phyloP scores from a whole-genome alignment of 2,113 vertebrate genomes.

The Poeciliopsis retropinna region DNA sequence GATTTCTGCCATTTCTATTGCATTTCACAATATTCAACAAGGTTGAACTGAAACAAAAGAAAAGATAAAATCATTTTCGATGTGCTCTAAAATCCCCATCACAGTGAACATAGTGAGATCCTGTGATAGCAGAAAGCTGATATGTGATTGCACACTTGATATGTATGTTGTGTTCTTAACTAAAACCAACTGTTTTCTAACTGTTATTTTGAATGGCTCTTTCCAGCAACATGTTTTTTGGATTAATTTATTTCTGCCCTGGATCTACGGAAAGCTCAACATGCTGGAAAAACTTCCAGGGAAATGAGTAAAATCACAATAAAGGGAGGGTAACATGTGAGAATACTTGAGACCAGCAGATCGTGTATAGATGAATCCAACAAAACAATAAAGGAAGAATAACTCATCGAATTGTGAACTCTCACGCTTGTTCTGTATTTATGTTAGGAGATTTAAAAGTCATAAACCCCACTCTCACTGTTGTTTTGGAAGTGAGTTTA shows the following conservation, averaged over 20 bases:
- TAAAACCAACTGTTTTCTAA: neutral
- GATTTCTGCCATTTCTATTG: neutral
- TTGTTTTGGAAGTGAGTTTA: constrained; percentile 7
- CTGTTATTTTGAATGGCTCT: neutral
- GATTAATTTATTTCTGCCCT: constrained; percentile 1
- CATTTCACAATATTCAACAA: too few relatives aligned
- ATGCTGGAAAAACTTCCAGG: neutral
- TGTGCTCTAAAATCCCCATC: neutral
- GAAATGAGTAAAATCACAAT: constrained; percentile 1
- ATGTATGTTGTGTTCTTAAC: neutral
- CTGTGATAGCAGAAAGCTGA: neutral
- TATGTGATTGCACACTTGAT: neutral
- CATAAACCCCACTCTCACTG: neutral
- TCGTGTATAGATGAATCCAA: neutral
- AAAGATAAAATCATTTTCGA: neutral
- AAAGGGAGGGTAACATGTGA: constrained; percentile 8
- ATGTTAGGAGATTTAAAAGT: constrained; percentile 14
- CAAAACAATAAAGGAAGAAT: constrained; percentile 11
- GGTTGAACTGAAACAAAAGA: too few relatives aligned
- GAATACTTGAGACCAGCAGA: constrained; percentile 21
- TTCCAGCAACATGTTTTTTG: neutral
- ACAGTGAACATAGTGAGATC: neutral
- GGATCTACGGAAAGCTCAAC: constrained; percentile 1
- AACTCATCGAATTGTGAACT: constrained; percentile 11
- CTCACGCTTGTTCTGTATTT: constrained; percentile 10